Evolutionary conservation across 2,797 vertebrate species (phyloP), one percentile per base, ranked within the genome.

Genomic region (Anguilla obscura): DNA sequence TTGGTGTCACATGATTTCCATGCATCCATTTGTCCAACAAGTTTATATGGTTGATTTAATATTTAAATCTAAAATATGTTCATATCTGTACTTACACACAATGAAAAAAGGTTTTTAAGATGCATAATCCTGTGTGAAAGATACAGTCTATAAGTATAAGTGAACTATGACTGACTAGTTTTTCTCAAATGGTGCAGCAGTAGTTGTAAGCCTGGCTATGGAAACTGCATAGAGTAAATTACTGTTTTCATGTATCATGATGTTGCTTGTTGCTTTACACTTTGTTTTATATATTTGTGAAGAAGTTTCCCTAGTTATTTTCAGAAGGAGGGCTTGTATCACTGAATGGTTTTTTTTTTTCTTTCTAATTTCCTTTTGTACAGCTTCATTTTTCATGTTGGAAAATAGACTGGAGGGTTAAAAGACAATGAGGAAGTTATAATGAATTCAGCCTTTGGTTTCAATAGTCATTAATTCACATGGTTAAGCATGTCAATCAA

Each of bases 1-100:
- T 66, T 90, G 86, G 69, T 79, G 87, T 92, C 91, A 89, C 94
- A 90, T 94, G 93, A 93, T 91, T 87, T 90, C 87, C 88, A 48
- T 79, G 87, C 88, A 85, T 85, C 87, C 69, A 85, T 74, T 52
- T 89, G 74, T 71, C 89, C 76, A 0, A 58, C 84, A 76, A 86
- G 50, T 86, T 82, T 86, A 89, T 89, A 86, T 76, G 82, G 71
- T 90, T 91, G 90, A 79, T 79, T 6, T 79, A 3, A 79, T 45
- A 74, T 74, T 33, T 1, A 71, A 79, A 79, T 18, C 36, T 79
- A 45, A 40, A 79, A 79, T 45, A 21, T 18, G 45, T 79, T 79
- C 6, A 21, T 16, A 79, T 36, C 74, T 40, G 36, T 21, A 6
- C 36, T 33, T 79, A 21, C 45, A 16, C 36, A 18, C 36, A 14